Evolutionary conservation across 2,797 vertebrate genomes (phyloP).

Genomic region (Sebastolobus altivelis): DNA sequence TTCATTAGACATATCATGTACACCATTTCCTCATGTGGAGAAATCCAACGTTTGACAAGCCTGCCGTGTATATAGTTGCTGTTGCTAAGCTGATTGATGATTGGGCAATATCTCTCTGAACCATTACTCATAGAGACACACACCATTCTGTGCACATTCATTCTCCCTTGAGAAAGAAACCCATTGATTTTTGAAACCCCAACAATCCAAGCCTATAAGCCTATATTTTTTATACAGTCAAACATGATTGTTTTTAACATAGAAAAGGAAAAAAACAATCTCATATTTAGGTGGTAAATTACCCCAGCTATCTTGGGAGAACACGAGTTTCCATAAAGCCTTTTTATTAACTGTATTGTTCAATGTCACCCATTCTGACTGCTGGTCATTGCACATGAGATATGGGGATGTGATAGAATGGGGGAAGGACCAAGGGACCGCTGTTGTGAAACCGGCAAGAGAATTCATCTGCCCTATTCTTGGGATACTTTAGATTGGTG

Average conservation of each 20-base stretch:
- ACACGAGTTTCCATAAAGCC: constrained; percentile 4
- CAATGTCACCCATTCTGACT: constrained; percentile 48
- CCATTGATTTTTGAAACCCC: constrained; percentile 10
- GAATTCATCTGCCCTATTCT: constrained; percentile 38
- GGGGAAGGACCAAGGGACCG: not conserved
- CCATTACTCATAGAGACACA: constrained; percentile 25
- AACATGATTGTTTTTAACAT: not conserved
- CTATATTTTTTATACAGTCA: not conserved
- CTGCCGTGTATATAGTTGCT: not conserved
- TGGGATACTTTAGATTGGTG: constrained; percentile 1
- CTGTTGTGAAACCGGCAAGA: constrained; percentile 6
- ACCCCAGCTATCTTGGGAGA: not conserved
- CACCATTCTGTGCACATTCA: not conserved
- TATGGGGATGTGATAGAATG: constrained; percentile 29
- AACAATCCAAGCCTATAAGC: not conserved
- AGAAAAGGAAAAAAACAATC: not conserved
- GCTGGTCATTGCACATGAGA: constrained; percentile 37
- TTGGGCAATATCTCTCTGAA: not conserved
- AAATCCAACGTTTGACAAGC: not conserved
- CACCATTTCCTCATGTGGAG: not conserved
- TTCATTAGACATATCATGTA: not conserved
- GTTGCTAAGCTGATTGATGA: not conserved
- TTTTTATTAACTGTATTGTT: constrained; percentile 40
- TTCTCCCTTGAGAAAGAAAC: not conserved
- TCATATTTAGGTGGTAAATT: constrained; percentile 7